Base-by-base conservation (phyloP, 1,140 invertebrate genomes). In the Drosophila ohnishii region DNA sequence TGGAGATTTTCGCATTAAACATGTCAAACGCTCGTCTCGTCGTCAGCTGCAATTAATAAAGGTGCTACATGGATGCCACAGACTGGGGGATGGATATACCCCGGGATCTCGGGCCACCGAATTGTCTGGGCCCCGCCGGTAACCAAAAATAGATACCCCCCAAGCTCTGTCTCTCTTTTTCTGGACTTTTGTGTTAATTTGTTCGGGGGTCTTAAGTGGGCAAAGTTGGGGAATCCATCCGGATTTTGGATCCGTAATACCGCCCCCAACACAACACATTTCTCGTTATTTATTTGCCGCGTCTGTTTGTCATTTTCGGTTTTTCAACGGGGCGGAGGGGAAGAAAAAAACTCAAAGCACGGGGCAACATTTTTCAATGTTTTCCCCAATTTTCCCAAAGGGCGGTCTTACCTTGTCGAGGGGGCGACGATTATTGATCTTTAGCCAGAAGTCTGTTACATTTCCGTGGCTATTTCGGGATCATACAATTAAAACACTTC, bases 1-100 rank as follows among this genome's bases (percentile, higher is more conserved):
- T 25, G 3, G 44, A 58, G 44, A 69, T 86, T 87, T 87, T 87
- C 84, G 83, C 83, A 87, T 87, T 87, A 88, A 87, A 87, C 84
- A 88, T 87, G 83, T 87, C 83, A 87, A 87, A 83, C 55, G 79
- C 72, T 83, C 84, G 84, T 83, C 83, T 86, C 83, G 77, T 87
- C 80, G 84, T 87, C 80, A 86, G 32, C 84, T 84, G 85, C 84
- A 88, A 88, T 88, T 88, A 88, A 88, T 88, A 88, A 84, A 88
- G 84, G 84, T 88, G 84, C 84, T 67, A 85, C 81, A 85, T 81
- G 78, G 57, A 63, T 66, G 78, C 34, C 67, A 56, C 22, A 62
- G 75, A 64, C 74, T 34, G 44, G 50, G 50, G 47, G 57, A 32
- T 34, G 40, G 28, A 42, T 48, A 48, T 53, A 28, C 8, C 45